phyloP scores from a whole-genome alignment of 1,140 invertebrate species.

The Leptonema lineaticorne region DNA sequence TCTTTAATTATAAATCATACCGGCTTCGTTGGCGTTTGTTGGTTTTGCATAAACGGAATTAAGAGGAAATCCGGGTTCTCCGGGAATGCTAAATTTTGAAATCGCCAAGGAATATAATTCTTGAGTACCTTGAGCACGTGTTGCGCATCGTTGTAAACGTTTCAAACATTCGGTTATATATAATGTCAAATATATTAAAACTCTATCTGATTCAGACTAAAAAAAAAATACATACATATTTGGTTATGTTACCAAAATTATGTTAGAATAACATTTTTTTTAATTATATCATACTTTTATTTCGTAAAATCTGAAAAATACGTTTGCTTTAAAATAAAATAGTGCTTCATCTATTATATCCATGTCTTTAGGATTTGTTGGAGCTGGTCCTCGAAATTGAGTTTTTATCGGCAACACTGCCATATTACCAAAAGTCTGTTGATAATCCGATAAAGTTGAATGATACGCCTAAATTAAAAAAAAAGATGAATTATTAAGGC shows the following conservation, averaged over 20 bases:
- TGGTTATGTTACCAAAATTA: no score
- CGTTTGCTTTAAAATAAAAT: slow-evolving; percentile 97
- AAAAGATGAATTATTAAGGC: no score
- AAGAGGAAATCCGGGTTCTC: slow-evolving; percentile 93
- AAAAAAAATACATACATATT: slow-evolving; percentile 45
- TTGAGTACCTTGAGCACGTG: slow-evolving; percentile 85
- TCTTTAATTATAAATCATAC: slow-evolving; percentile 49
- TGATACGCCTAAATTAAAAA: slow-evolving; percentile 87
- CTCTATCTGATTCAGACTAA: slow-evolving; percentile 90
- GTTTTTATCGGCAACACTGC: slow-evolving; percentile 87
- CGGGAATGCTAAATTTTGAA: slow-evolving; percentile 95
- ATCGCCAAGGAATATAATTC: slow-evolving; percentile 97
- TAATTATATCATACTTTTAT: slow-evolving; percentile 74
- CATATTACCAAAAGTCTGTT: slow-evolving; percentile 83
- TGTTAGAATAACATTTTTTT: neutral
- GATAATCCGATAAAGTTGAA: slow-evolving; percentile 73
- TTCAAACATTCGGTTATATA: slow-evolving; percentile 99
- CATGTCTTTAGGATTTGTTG: slow-evolving; percentile 61
- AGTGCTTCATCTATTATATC: slow-evolving; percentile 99
- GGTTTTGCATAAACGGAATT: slow-evolving; percentile 97
- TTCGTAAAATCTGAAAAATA: slow-evolving; percentile 98
- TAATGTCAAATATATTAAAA: slow-evolving; percentile 97
- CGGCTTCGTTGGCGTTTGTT: slow-evolving; percentile 71
- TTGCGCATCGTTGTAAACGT: slow-evolving; percentile 87
- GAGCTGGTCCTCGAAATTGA: slow-evolving; percentile 85